Conservation (phyloP, 2,888 invertebrate genomes). For the Flabesymbios commensalis region DNA sequence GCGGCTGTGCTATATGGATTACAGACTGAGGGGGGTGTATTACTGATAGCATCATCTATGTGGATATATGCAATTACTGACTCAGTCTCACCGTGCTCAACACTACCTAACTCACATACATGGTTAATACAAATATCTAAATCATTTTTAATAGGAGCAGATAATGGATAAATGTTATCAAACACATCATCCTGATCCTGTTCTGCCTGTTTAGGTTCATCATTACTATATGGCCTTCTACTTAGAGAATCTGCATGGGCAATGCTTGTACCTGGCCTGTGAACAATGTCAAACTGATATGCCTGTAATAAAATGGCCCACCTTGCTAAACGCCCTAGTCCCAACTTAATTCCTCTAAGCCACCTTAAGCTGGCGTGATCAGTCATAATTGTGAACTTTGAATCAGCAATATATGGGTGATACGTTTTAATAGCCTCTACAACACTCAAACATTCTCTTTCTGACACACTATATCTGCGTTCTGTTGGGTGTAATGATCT, state of each 20-base stretch:
- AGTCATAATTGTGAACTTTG: conserved; percentile 31
- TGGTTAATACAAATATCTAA: too few relatives aligned
- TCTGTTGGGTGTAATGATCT: conserved; percentile 23
- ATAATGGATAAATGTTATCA: too few relatives aligned
- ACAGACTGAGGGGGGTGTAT: too few relatives aligned
- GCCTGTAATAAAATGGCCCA: conserved; percentile 32
- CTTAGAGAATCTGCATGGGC: conserved; percentile 1
- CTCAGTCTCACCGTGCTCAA: too few relatives aligned
- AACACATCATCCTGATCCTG: too few relatives aligned
- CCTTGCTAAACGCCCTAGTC: conserved; percentile 22
- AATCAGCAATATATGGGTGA: conserved; percentile 26
- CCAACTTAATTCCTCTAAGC: conserved; percentile 28
- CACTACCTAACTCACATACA: too few relatives aligned
- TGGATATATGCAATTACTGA: too few relatives aligned
- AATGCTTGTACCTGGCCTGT: not conserved
- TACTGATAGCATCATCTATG: too few relatives aligned
- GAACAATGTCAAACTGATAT: conserved; percentile 14
- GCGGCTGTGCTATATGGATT: too few relatives aligned
- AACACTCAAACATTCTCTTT: conserved; percentile 32
- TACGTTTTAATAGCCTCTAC: conserved; percentile 34
- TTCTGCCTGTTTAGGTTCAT: not conserved
- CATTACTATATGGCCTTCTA: not conserved
- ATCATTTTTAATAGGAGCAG: too few relatives aligned
- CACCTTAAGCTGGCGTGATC: conserved; percentile 33
- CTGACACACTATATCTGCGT: conserved; percentile 24